phyloP scores from a whole-genome alignment of 2,113 vertebrate species.

The Halichoeres trimaculatus region DNA sequence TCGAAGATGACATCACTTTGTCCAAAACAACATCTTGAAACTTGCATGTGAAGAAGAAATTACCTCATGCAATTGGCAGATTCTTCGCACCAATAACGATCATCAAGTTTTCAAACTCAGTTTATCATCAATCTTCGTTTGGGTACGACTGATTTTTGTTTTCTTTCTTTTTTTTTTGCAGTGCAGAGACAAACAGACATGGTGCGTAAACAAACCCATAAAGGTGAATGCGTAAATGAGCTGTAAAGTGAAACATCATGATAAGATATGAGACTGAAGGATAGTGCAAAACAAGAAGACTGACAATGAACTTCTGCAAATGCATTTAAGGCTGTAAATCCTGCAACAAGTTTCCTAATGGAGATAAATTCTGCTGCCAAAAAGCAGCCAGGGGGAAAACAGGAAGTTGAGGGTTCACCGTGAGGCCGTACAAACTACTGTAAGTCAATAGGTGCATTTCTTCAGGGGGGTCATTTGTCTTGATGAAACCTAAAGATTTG shows the following conservation, averaged over 20 bases:
- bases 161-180: slow-evolving; percentile 33
- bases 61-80: slow-evolving; percentile 65
- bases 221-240: slow-evolving; percentile 27
- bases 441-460: slow-evolving; percentile 85
- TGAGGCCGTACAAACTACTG: slow-evolving; percentile 86
- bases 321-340: slow-evolving; percentile 65
- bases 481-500: slow-evolving; percentile 69
- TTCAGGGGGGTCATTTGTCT: slow-evolving; percentile 78
- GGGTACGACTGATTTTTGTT: background rate
- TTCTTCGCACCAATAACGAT: slow-evolving; percentile 48
- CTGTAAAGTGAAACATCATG: background rate
- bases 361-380: slow-evolving; percentile 78
- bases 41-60: slow-evolving; percentile 54
- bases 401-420: slow-evolving; percentile 85
- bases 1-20: slow-evolving; percentile 57
- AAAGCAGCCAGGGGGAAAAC: slow-evolving; percentile 78
- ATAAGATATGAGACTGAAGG: slow-evolving; percentile 43
- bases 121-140: slow-evolving; percentile 35
- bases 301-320: slow-evolving; percentile 43
- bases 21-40: slow-evolving; percentile 69
- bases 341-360: slow-evolving; percentile 74
- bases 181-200: slow-evolving; percentile 49
- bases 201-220: slow-evolving; percentile 2
- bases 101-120: slow-evolving; percentile 43
- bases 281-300: slow-evolving; percentile 25